A percentile compares a stretch with the other conserved stretches of the same genome.
Evolutionary conservation across 1,140 invertebrate species (phyloP).

Genomic region (Rhopalosiphum maidis): DNA sequence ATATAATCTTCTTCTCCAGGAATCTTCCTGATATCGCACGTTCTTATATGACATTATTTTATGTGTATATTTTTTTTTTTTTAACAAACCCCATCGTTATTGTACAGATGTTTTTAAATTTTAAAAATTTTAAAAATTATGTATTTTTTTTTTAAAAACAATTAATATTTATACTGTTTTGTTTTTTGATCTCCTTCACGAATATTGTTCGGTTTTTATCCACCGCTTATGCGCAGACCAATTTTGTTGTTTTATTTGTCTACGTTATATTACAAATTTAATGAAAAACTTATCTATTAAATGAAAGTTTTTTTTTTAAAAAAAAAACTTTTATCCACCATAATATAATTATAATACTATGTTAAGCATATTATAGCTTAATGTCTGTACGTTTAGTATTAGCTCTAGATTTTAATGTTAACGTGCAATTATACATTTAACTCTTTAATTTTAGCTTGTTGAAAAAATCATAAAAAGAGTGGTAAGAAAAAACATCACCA

Average conservation of each 20-base stretch:
- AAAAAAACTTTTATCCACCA: not conserved
- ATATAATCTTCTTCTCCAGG: slow-evolving; percentile 33
- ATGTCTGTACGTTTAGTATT: slow-evolving; percentile 45
- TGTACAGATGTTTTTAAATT: slow-evolving; percentile 56
- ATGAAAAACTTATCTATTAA: not conserved
- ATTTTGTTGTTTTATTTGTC: slow-evolving; percentile 46
- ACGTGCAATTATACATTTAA: slow-evolving; percentile 56
- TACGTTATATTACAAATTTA: not conserved
- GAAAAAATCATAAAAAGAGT: slow-evolving; percentile 5
- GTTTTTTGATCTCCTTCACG: slow-evolving; percentile 55
- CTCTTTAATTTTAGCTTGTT: slow-evolving; percentile 48
- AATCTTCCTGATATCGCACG: not conserved
- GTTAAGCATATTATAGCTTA: slow-evolving; percentile 21
- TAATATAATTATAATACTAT: slow-evolving; percentile 34
- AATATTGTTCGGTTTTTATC: slow-evolving; percentile 54
- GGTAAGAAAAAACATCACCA: not conserved
- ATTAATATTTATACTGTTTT: slow-evolving; percentile 58
- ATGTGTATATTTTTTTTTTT: slow-evolving; percentile 52
- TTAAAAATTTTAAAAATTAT: slow-evolving; percentile 54
- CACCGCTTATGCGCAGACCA: slow-evolving; percentile 14
- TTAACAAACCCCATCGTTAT: slow-evolving; percentile 39
- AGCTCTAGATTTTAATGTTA: slow-evolving; percentile 49
- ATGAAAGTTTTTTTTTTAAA: too few species aligned
- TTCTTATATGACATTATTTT: slow-evolving; percentile 50
- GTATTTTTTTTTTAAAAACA: slow-evolving; percentile 55